Evolutionary conservation across 2,888 invertebrate species (phyloP).

Genomic region (Cantharis nigra): DNA sequence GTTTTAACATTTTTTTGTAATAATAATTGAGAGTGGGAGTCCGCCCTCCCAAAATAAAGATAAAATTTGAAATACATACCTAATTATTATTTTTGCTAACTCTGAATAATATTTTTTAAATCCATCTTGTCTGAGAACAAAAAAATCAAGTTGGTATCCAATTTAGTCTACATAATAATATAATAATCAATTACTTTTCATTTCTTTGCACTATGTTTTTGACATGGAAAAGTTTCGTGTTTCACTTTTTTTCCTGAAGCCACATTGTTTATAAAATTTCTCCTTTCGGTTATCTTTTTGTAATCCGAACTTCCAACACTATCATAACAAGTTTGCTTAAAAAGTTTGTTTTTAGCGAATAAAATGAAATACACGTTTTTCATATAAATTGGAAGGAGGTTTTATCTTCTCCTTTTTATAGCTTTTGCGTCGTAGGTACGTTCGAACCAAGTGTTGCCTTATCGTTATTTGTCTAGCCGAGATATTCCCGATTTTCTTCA

Average conservation of each 20-base stretch:
- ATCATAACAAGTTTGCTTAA: neutral
- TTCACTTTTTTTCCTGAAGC: neutral
- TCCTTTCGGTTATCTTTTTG: neutral
- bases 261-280: neutral
- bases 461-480: neutral
- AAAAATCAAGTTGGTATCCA: neutral
- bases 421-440: neutral
- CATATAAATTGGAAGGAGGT: neutral
- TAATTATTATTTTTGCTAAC: too few relatives aligned
- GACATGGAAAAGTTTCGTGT: neutral
- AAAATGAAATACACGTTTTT: neutral
- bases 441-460: neutral
- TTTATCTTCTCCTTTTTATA: neutral
- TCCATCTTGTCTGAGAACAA: too few relatives aligned
- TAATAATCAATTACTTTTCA: neutral
- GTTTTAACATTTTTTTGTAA: too few relatives aligned
- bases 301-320: neutral
- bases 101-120: too few relatives aligned
- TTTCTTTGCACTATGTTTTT: neutral
- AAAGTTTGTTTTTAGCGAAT: neutral
- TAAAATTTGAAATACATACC: too few relatives aligned
- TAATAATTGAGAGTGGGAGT: too few relatives aligned
- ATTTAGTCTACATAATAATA: neutral
- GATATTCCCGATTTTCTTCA: neutral
- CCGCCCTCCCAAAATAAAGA: too few relatives aligned